A percentile compares a stretch with the other conserved stretches of the same genome.
Evolutionary conservation across 1,140 invertebrate species (phyloP).

Genomic region (Sinella curviseta): DNA sequence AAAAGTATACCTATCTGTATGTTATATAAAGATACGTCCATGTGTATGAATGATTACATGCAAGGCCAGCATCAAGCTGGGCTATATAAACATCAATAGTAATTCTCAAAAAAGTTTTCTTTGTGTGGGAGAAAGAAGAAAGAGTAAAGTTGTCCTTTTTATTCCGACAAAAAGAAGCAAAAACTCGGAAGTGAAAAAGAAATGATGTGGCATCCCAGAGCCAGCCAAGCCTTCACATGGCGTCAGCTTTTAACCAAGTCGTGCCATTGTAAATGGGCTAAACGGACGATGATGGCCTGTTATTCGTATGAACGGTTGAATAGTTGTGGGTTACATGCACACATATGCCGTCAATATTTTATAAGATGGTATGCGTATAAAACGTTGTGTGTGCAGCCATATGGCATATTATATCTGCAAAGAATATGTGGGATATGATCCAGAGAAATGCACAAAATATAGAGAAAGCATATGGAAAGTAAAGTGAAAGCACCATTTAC

Average conservation of each 20-base stretch:
- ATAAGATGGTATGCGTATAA: neutral
- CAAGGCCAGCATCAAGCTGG: neutral
- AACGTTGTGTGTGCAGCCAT: too few relatives aligned
- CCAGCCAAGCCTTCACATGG: neutral
- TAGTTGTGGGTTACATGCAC: neutral
- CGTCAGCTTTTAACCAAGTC: neutral
- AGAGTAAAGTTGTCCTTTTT: neutral
- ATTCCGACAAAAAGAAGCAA: neutral
- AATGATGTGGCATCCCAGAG: neutral
- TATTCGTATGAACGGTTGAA: slow-evolving; percentile 2
- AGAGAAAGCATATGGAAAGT: too few relatives aligned
- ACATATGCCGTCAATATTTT: neutral
- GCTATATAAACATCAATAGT: neutral
- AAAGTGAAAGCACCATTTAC: neutral
- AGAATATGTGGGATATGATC: too few relatives aligned
- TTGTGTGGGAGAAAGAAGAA: neutral
- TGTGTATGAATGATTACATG: neutral
- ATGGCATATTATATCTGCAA: too few relatives aligned
- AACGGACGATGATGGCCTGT: slow-evolving; percentile 13
- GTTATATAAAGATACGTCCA: too few relatives aligned
- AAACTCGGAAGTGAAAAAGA: neutral
- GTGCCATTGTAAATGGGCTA: neutral
- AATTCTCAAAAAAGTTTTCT: neutral
- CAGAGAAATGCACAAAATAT: too few relatives aligned
- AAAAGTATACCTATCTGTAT: too few relatives aligned